These are phyloP conservation scores for Limnodromus scolopaceus DNA, from an alignment of 2,797 vertebrate species.

Conservation along the genomic window DNA sequence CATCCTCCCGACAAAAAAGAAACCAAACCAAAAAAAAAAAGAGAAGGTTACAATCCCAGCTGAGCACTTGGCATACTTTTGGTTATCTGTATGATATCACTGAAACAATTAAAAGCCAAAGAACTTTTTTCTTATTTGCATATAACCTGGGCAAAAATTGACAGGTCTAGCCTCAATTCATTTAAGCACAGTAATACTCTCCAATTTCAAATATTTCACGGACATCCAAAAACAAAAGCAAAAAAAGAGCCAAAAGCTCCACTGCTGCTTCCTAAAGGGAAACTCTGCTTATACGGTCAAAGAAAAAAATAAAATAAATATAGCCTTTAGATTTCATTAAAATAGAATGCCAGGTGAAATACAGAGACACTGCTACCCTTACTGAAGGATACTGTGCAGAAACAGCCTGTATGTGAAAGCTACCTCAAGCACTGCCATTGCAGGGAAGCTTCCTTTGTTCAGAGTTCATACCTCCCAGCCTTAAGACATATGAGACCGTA, in stretches of 20 bases:
- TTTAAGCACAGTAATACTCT: neutral
- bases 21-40: too few species aligned
- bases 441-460: neutral
- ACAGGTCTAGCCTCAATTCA: neutral
- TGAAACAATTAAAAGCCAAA: too few species aligned
- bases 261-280: neutral
- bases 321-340: neutral
- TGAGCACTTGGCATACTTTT: too few species aligned
- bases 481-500: neutral
- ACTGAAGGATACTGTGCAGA: rapidly evolving
- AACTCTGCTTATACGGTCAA: neutral
- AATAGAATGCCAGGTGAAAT: neutral
- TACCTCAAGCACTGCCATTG: neutral
- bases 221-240: neutral
- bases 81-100: neutral
- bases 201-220: neutral
- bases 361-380: neutral
- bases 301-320: neutral
- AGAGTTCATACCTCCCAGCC: neutral
- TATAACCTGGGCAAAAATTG: neutral
- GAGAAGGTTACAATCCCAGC: neutral
- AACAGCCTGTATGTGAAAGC: neutral
- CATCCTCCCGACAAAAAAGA: neutral
- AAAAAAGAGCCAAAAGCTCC: too few species aligned
- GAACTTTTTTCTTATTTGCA: neutral